phyloP scores from a whole-genome alignment of 2,113 vertebrate genomes.

The Murina feae region DNA sequence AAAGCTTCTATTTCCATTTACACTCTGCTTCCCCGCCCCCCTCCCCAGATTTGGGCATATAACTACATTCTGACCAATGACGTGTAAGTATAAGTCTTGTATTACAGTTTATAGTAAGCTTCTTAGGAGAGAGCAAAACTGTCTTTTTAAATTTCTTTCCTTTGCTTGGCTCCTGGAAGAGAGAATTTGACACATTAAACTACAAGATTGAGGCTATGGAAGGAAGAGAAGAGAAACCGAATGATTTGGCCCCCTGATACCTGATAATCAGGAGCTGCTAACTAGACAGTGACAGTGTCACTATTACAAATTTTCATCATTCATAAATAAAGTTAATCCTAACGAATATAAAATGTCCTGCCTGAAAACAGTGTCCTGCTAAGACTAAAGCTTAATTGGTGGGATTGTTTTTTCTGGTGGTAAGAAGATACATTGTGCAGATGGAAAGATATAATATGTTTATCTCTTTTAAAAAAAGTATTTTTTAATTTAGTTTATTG shows the following conservation, averaged over 20 bases:
- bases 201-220: not conserved
- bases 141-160: not conserved
- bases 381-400: not conserved
- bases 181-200: not conserved
- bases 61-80: not conserved
- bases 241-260: not conserved
- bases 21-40: accelerated
- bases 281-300: not conserved
- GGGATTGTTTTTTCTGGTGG: not conserved
- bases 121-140: not conserved
- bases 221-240: not conserved
- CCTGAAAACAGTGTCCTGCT: not conserved
- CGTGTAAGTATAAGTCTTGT: not conserved
- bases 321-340: not conserved
- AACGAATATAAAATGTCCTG: not conserved
- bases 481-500: no score
- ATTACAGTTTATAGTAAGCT: not conserved
- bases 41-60: not conserved
- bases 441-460: not conserved
- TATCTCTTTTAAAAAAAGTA: not conserved
- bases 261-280: not conserved
- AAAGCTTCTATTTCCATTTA: not conserved
- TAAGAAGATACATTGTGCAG: not conserved
- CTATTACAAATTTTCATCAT: not conserved
- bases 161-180: not conserved